Percentiles rank a stretch among this genome's conserved stretches.
These are phyloP conservation scores for Acropternis orthonyx DNA, from an alignment of 2,797 vertebrate genomes.

Conservation along the genomic window DNA sequence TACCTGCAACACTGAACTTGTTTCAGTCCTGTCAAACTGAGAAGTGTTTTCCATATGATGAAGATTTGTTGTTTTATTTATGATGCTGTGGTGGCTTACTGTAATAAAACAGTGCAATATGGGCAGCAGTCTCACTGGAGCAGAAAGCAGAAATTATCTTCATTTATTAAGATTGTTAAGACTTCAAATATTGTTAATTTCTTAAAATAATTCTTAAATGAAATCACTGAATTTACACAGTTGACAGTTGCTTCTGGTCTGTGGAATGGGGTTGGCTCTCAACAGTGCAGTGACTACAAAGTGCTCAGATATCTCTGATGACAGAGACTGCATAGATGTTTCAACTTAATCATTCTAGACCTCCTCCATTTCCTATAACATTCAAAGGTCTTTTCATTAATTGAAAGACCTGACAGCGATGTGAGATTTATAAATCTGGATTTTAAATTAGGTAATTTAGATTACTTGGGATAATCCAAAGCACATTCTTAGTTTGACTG, in stretches of 20 bases:
- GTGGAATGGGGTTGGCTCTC: background rate
- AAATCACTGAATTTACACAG: background rate
- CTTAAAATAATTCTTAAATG: background rate
- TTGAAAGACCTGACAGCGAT: background rate
- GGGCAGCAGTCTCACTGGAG: background rate
- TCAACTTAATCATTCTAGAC: background rate
- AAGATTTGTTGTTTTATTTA: background rate
- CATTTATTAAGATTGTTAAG: background rate
- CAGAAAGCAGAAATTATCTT: background rate
- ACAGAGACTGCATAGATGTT: background rate
- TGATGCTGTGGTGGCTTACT: background rate
- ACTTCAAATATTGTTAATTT: background rate
- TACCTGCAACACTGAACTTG: background rate
- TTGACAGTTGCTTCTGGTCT: background rate
- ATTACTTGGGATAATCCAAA: background rate
- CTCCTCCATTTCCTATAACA: background rate
- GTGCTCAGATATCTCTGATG: background rate
- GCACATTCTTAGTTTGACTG: background rate
- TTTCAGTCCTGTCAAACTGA: background rate
- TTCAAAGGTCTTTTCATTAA: background rate
- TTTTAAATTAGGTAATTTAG: background rate
- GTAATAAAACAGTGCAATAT: background rate
- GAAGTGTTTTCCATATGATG: background rate
- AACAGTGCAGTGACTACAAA: background rate
- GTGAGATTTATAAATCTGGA: background rate